These are phyloP conservation scores for Anthopleura xanthogrammica DNA, from an alignment of 92 coral and sea anemone genomes.

Conservation along the genomic window DNA sequence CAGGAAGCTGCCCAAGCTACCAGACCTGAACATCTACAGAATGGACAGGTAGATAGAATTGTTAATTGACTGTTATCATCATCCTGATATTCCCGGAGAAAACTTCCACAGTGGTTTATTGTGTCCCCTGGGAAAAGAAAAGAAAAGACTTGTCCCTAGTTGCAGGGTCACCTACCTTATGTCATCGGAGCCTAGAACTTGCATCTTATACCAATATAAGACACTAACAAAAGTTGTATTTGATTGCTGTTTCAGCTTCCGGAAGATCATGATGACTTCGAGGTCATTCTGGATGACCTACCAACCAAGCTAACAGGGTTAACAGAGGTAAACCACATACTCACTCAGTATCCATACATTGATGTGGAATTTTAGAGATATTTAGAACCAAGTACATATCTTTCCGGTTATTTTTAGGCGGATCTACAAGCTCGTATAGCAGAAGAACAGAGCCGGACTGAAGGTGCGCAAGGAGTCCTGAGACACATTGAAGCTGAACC, in stretches of 20 bases:
- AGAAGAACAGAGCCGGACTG: slow-evolving; percentile 86
- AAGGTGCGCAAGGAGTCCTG: slow-evolving; percentile 69
- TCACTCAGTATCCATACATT: not conserved
- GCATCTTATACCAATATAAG: too few relatives aligned
- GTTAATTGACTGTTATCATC: not conserved
- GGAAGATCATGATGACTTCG: slow-evolving; percentile 80
- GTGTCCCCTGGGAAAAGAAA: not conserved
- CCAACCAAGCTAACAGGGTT: slow-evolving; percentile 94
- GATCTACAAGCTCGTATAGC: slow-evolving; percentile 97
- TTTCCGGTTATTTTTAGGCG: slow-evolving; percentile 52
- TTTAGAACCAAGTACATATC: not conserved
- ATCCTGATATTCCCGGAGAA: not conserved
- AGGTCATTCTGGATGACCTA: slow-evolving; percentile 78
- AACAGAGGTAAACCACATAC: slow-evolving; percentile 68
- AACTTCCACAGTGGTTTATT: not conserved
- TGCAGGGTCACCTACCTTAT: not conserved
- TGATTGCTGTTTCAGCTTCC: slow-evolving; percentile 22
- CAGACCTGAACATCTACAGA: slow-evolving; percentile 62
- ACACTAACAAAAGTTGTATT: not conserved
- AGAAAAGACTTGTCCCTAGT: too few relatives aligned
- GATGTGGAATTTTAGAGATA: not conserved
- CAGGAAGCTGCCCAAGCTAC: slow-evolving; percentile 71
- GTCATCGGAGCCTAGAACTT: not conserved
- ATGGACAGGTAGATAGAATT: slow-evolving; percentile 65
- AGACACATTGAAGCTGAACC: slow-evolving; percentile 63